phyloP scores from a whole-genome alignment of 2,113 vertebrate species.

The Pelvicachromis taeniatus region DNA sequence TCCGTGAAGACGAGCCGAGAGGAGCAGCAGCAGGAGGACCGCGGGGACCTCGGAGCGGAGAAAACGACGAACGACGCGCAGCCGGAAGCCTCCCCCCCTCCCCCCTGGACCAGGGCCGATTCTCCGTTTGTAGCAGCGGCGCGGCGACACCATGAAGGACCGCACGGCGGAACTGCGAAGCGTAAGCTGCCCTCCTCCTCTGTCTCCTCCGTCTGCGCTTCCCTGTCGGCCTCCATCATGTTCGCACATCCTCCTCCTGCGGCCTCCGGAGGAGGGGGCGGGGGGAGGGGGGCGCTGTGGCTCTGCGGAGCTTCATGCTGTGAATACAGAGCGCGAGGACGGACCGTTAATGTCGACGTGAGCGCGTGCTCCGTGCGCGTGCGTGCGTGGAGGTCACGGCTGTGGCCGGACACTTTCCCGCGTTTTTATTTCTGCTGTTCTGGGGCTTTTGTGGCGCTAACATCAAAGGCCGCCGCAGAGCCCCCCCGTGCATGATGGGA shows the following conservation, averaged over 20 bases:
- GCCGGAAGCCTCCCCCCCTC: constrained; percentile 19
- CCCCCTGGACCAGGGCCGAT: constrained; percentile 38
- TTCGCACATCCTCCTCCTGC: neutral
- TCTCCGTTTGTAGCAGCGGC: constrained; percentile 38
- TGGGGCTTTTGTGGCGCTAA: neutral
- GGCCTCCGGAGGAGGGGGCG: neutral
- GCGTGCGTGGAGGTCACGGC: constrained; percentile 5
- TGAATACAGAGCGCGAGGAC: constrained; percentile 21
- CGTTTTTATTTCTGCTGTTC: neutral
- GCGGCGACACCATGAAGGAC: constrained; percentile 64
- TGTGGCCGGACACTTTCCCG: neutral
- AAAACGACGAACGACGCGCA: constrained; percentile 38
- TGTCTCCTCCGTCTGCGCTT: neutral
- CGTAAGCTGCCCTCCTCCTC: constrained; percentile 29
- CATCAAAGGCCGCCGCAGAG: neutral
- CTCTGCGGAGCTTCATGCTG: constrained; percentile 2
- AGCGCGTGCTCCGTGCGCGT: neutral
- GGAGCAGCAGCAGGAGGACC: neutral
- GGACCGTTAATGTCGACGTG: neutral
- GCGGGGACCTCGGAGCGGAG: constrained; percentile 12
- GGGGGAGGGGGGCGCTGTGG: neutral
- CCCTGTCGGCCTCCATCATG: constrained; percentile 31
- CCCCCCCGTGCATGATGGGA: constrained; percentile 1
- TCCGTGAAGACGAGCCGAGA: neutral
- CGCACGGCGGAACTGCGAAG: constrained; percentile 69